These are phyloP conservation scores for Drosophila ananassae DNA, from an alignment of 1,140 invertebrate species.

Conservation along the genomic window DNA sequence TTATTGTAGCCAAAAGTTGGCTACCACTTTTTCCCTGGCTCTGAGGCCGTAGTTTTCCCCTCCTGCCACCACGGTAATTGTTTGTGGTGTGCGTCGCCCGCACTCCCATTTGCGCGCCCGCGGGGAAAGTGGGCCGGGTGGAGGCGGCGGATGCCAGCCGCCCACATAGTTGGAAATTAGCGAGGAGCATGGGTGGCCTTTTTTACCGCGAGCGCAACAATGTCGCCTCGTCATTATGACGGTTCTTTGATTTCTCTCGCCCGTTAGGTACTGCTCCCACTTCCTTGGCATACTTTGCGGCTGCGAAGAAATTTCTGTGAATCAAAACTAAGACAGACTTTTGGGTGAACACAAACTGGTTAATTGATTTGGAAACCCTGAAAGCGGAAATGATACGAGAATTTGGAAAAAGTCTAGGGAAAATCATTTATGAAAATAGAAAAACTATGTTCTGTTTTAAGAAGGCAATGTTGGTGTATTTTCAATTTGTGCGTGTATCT, in stretches of 20 bases:
- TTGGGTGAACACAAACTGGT: not conserved
- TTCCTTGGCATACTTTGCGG: slow-evolving; percentile 66
- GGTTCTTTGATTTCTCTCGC: slow-evolving; percentile 63
- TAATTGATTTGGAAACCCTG: not conserved
- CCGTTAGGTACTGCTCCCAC: slow-evolving; percentile 44
- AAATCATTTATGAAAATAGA: too few species aligned
- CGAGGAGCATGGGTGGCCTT: slow-evolving; percentile 33
- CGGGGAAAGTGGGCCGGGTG: slow-evolving; percentile 1
- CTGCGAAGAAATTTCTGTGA: slow-evolving; percentile 6
- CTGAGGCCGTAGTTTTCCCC: slow-evolving; percentile 50
- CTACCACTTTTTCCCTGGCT: slow-evolving; percentile 67
- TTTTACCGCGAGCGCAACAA: slow-evolving; percentile 60
- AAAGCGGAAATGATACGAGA: not conserved
- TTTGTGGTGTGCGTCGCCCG: slow-evolving; percentile 46
- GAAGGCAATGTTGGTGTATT: too few species aligned
- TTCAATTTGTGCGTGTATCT: too few species aligned
- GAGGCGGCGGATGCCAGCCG: slow-evolving; percentile 51
- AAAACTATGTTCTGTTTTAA: too few species aligned
- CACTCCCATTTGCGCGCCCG: slow-evolving; percentile 7
- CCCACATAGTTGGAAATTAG: slow-evolving; percentile 76
- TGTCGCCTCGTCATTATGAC: slow-evolving; percentile 59
- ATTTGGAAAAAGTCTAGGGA: too few species aligned
- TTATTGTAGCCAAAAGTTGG: slow-evolving; percentile 80
- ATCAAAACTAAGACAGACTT: slow-evolving; percentile 11
- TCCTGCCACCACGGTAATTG: slow-evolving; percentile 49